Conservation (phyloP, 1,140 invertebrate species). For the Drosophila ogumai region DNA sequence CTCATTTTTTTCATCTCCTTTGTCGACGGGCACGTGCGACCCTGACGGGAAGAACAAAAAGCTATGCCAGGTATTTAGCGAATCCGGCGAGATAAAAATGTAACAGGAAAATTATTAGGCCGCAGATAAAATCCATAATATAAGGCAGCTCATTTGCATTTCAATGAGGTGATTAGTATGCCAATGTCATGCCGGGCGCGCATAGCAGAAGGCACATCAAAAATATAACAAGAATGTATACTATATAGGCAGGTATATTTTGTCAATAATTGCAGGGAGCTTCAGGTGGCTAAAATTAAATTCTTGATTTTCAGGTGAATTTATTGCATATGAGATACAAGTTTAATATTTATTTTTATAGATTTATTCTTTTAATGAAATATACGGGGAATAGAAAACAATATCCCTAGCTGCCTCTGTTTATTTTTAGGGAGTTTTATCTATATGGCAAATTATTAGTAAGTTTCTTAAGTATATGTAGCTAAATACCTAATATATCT, state of each 20-base stretch:
- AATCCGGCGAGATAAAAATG: constrained; percentile 52
- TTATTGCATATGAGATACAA: neutral
- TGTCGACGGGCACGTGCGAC: constrained; percentile 38
- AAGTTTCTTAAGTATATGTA: too few species aligned
- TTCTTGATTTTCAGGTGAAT: neutral
- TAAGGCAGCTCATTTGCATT: constrained; percentile 73
- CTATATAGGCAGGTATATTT: constrained; percentile 3
- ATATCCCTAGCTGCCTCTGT: too few species aligned
- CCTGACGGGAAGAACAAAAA: constrained; percentile 20
- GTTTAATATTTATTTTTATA: too few species aligned
- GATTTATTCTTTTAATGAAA: too few species aligned
- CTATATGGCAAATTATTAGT: too few species aligned
- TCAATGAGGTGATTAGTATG: constrained; percentile 78
- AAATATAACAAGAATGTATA: constrained; percentile 18
- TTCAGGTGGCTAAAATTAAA: constrained; percentile 5
- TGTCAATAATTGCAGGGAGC: constrained; percentile 24
- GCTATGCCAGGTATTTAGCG: constrained; percentile 58
- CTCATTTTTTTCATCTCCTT: constrained; percentile 12
- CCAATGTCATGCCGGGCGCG: constrained; percentile 44
- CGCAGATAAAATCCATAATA: constrained; percentile 68
- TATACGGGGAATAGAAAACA: too few species aligned
- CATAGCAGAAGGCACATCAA: constrained; percentile 17
- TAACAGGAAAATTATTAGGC: constrained; percentile 69
- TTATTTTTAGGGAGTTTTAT: too few species aligned
- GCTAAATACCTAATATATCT: too few species aligned